A percentile compares a stretch with the other conserved stretches of the same genome.
Evolutionary conservation across 2,888 invertebrate species (phyloP).

Genomic region (Nemapogon koenigi): DNA sequence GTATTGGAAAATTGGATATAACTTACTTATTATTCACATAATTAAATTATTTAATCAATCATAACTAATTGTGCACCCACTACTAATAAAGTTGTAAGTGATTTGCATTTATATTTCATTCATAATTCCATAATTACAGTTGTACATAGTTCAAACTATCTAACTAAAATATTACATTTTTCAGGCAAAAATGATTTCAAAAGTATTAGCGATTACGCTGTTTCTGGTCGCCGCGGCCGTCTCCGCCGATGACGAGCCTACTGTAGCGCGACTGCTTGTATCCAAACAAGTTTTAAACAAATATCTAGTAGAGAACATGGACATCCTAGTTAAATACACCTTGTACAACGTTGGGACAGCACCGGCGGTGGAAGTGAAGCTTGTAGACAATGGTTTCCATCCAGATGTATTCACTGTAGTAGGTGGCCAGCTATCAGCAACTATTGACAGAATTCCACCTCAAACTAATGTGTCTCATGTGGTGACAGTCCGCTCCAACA

Average conservation of each 20-base stretch:
- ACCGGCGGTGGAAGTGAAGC: constrained; percentile 87
- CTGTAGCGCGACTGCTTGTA: constrained; percentile 82
- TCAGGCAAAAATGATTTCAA: constrained; percentile 44
- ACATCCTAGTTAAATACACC: constrained; percentile 93
- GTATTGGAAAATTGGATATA: no score
- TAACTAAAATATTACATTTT: constrained; percentile 20
- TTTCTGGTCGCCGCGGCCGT: constrained; percentile 46
- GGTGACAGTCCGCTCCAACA: constrained; percentile 88
- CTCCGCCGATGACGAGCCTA: constrained; percentile 71
- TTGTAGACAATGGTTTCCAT: constrained; percentile 92
- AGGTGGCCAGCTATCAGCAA: constrained; percentile 83
- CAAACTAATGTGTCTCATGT: constrained; percentile 94
- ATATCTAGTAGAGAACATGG: constrained; percentile 95
- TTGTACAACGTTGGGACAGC: constrained; percentile 92
- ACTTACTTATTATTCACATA: neutral
- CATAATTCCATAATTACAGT: neutral
- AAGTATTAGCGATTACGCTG: constrained; percentile 49
- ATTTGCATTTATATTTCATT: neutral
- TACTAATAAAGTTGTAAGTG: constrained; percentile 3
- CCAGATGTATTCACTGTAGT: constrained; percentile 89
- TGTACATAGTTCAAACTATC: neutral
- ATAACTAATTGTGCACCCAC: no score
- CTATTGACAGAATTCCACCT: constrained; percentile 90
- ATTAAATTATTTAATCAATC: no score
- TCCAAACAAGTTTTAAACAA: constrained; percentile 95